phyloP scores from a whole-genome alignment of 2,888 invertebrate species.

The Endotricha flammealis region DNA sequence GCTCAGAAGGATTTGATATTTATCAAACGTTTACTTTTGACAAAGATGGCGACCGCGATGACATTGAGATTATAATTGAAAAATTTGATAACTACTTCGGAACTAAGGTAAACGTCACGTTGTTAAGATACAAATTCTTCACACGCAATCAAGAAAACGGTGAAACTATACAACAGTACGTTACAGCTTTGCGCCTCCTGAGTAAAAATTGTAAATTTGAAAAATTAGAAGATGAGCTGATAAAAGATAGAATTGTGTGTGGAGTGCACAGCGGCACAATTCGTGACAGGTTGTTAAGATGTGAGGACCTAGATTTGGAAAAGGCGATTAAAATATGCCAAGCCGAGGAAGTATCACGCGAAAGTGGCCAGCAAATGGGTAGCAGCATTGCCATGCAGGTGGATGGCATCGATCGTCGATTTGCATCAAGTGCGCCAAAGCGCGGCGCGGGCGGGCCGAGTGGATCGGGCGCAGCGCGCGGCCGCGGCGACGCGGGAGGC shows the following conservation, averaged over 20 bases:
- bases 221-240: slow-evolving; percentile 1
- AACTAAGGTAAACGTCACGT: slow-evolving; percentile 3
- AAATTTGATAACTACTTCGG: slow-evolving; percentile 3
- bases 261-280: not conserved
- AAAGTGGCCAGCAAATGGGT: not conserved
- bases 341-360: slow-evolving; percentile 1
- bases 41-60: not conserved
- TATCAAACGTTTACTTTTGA: slow-evolving; percentile 3
- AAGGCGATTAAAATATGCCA: slow-evolving; percentile 14
- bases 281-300: slow-evolving; percentile 10
- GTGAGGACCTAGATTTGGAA: slow-evolving; percentile 8
- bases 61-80: not conserved
- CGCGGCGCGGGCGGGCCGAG: too few relatives aligned
- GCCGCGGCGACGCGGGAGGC: not conserved
- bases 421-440: too few relatives aligned
- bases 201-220: slow-evolving; percentile 2
- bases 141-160: slow-evolving; percentile 2
- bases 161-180: slow-evolving; percentile 6
- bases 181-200: slow-evolving; percentile 4
- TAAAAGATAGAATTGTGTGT: slow-evolving; percentile 1
- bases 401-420: not conserved
- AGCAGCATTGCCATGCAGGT: not conserved
- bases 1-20: slow-evolving; percentile 7
- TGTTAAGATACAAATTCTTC: too few relatives aligned
- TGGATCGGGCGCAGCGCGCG: too few relatives aligned